Percentiles rank a stretch among this genome's conserved stretches.
Conservation (phyloP, 1,140 invertebrate species). For the Philaenus spumarius region DNA sequence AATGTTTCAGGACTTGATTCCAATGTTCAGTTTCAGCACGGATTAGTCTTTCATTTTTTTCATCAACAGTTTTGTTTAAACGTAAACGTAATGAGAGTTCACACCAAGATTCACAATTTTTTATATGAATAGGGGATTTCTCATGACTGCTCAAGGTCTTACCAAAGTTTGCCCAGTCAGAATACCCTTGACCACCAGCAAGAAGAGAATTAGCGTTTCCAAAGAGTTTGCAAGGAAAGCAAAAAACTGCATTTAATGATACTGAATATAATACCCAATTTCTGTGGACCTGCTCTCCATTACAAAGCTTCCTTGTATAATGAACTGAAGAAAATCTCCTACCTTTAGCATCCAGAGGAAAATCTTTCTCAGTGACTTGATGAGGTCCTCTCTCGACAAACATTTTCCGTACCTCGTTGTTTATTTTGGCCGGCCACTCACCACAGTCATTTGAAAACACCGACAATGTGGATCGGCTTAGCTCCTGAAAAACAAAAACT, state of each 20-base stretch:
- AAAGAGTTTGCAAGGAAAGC: too few species aligned
- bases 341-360: too few species aligned
- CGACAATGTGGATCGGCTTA: too few species aligned
- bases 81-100: not conserved
- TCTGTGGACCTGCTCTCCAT: conserved; percentile 16
- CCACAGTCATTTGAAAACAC: conserved; percentile 6
- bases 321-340: too few species aligned
- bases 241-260: too few species aligned
- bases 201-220: too few species aligned
- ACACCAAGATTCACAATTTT: conserved; percentile 7
- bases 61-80: conserved; percentile 22
- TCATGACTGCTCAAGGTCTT: conserved; percentile 2
- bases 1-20: conserved; percentile 19
- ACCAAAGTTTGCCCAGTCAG: conserved; percentile 14
- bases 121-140: too few species aligned
- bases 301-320: conserved; percentile 7
- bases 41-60: conserved; percentile 21
- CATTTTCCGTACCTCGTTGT: too few species aligned
- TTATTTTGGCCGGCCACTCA: not conserved
- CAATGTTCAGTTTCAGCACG: conserved; percentile 17
- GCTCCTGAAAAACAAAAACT: too few species aligned
- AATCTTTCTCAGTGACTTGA: too few species aligned
- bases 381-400: too few species aligned
- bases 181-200: conserved; percentile 5
- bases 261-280: conserved; percentile 15